Conservation (phyloP, 2,888 invertebrate species). For the Ctenicera cuprea region DNA sequence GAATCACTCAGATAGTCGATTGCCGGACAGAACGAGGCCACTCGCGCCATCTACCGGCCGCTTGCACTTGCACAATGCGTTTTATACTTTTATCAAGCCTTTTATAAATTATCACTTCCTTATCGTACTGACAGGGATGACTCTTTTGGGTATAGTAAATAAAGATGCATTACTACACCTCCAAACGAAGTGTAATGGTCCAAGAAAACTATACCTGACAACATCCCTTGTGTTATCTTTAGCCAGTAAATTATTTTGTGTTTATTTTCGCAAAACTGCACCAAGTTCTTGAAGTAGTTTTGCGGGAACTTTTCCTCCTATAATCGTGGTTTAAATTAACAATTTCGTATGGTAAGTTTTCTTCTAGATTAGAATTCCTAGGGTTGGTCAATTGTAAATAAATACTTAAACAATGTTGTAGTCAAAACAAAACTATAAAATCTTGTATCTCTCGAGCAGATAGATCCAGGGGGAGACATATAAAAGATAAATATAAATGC, state of each 20-base stretch:
- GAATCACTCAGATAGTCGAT: slow-evolving; percentile 55
- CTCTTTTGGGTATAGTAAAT: slow-evolving; percentile 47
- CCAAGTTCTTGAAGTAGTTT: no score
- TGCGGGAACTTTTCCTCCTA: no score
- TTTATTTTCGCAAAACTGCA: slow-evolving; percentile 29
- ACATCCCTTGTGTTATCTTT: slow-evolving; percentile 20
- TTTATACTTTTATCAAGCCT: slow-evolving; percentile 48
- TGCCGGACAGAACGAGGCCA: slow-evolving; percentile 50
- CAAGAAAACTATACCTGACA: slow-evolving; percentile 13
- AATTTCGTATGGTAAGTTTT: no score
- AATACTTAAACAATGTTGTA: neutral
- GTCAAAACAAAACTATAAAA: neutral
- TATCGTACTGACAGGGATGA: slow-evolving; percentile 41
- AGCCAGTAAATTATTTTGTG: slow-evolving; percentile 25
- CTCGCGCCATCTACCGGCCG: slow-evolving; percentile 52
- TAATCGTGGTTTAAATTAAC: no score
- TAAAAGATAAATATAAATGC: slow-evolving; percentile 39
- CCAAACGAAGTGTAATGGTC: slow-evolving; percentile 39
- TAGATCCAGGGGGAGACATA: neutral
- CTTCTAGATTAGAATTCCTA: no score
- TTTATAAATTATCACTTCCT: slow-evolving; percentile 46
- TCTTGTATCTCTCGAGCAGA: neutral
- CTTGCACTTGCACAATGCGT: slow-evolving; percentile 53
- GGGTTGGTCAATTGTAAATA: neutral
- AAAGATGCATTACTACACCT: slow-evolving; percentile 35